phyloP scores from a whole-genome alignment of 2,888 invertebrate genomes.

The Phalera bucephala region DNA sequence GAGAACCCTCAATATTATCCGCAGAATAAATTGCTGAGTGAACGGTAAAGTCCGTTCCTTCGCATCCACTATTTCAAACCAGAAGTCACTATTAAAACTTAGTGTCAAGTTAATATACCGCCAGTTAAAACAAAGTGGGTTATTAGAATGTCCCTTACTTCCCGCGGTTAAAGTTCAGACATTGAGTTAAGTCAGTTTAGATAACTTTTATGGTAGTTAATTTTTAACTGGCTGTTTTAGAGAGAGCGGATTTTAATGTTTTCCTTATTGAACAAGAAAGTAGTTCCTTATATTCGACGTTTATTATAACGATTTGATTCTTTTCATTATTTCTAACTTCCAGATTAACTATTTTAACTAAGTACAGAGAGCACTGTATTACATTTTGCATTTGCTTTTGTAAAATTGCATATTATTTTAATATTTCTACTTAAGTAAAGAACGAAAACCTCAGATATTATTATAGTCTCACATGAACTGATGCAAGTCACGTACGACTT shows the following conservation, averaged over 20 bases:
- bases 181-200: constrained; percentile 21
- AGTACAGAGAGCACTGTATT: too few relatives aligned
- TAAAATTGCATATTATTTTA: too few relatives aligned
- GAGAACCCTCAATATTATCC: too few relatives aligned
- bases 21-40: neutral
- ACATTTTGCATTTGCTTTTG: too few relatives aligned
- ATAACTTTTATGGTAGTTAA: constrained; percentile 17
- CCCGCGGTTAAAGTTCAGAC: constrained; percentile 24
- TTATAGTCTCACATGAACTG: constrained; percentile 21
- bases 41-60: neutral
- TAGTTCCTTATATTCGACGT: too few relatives aligned
- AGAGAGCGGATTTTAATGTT: neutral
- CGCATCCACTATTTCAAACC: constrained; percentile 1
- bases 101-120: constrained; percentile 16
- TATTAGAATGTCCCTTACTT: constrained; percentile 18
- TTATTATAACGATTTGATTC: too few relatives aligned
- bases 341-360: too few relatives aligned
- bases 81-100: constrained; percentile 4
- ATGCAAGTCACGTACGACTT: constrained; percentile 31
- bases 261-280: too few relatives aligned
- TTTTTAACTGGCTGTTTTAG: constrained; percentile 17
- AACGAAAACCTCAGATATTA: too few relatives aligned
- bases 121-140: constrained; percentile 17
- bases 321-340: too few relatives aligned
- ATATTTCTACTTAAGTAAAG: too few relatives aligned